A percentile compares a stretch with the other conserved stretches of the same genome.
Evolutionary conservation across 2,113 vertebrate genomes (phyloP).

Genomic region (Rutilus rutilus): DNA sequence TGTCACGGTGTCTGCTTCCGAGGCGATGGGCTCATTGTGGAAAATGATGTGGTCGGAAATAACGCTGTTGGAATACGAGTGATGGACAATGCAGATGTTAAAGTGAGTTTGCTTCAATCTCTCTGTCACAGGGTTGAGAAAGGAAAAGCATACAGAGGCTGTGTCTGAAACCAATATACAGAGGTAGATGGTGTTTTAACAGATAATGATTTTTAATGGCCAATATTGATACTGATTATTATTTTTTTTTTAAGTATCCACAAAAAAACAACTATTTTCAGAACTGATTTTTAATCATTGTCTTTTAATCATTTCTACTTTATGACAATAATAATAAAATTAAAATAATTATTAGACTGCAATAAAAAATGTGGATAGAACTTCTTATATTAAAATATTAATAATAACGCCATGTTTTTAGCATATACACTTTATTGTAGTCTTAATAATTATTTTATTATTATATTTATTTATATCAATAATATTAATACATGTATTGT

Average conservation of each 20-base stretch:
- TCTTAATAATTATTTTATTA: not conserved
- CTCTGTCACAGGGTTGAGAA: not conserved
- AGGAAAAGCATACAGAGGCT: not conserved
- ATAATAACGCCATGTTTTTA: no score
- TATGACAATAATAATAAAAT: not conserved
- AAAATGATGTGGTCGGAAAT: slow-evolving; percentile 90
- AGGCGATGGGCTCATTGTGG: slow-evolving; percentile 81
- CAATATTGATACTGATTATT: not conserved
- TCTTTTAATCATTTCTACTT: not conserved
- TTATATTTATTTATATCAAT: no score
- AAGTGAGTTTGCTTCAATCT: slow-evolving; percentile 69
- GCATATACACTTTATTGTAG: not conserved
- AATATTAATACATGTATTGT: not conserved
- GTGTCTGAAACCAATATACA: not conserved
- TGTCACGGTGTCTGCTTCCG: slow-evolving; percentile 81
- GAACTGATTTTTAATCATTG: not conserved
- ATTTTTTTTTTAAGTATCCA: not conserved
- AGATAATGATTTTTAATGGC: not conserved
- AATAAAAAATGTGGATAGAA: not conserved
- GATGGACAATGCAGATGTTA: slow-evolving; percentile 80
- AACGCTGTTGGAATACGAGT: slow-evolving; percentile 82
- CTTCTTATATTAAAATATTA: not conserved
- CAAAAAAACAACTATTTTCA: not conserved
- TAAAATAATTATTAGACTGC: not conserved
- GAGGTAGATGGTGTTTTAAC: not conserved